A percentile compares a stretch with the other conserved stretches of the same genome.
Evolutionary conservation across 2,113 vertebrate genomes (phyloP).

Genomic region (Corythornis cristatus): DNA sequence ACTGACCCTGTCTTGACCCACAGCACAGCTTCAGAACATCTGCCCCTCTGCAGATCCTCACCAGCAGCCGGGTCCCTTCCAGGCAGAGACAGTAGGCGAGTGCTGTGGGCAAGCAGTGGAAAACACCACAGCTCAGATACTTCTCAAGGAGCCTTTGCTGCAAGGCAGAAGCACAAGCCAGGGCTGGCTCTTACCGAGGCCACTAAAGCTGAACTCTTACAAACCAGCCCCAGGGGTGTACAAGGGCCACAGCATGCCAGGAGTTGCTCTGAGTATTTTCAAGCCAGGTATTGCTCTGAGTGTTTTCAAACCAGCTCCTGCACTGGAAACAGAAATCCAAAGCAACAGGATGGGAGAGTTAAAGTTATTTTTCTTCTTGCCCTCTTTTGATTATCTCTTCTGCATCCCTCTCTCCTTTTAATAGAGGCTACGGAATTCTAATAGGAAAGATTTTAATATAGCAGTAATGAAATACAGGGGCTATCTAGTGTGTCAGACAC

Average conservation of each 20-base stretch:
- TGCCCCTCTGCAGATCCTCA: neutral
- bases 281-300: neutral
- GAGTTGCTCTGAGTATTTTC: neutral
- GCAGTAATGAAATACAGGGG: constrained; percentile 54
- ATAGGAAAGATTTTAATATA: constrained; percentile 40
- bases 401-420: neutral
- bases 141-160: neutral
- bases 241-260: accelerated
- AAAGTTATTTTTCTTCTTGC: neutral
- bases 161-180: neutral
- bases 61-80: neutral
- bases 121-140: accelerated
- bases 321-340: neutral
- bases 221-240: neutral
- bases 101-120: neutral
- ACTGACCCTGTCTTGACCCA: neutral
- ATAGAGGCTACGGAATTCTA: constrained; percentile 7
- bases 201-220: neutral
- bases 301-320: neutral
- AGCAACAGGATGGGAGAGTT: neutral
- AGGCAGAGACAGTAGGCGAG: neutral
- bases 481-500: constrained; percentile 42
- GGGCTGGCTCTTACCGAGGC: neutral
- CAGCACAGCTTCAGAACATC: neutral
- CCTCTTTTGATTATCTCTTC: neutral